Conservation (phyloP, 2,113 vertebrate species). For the Lamprotornis superbus region DNA sequence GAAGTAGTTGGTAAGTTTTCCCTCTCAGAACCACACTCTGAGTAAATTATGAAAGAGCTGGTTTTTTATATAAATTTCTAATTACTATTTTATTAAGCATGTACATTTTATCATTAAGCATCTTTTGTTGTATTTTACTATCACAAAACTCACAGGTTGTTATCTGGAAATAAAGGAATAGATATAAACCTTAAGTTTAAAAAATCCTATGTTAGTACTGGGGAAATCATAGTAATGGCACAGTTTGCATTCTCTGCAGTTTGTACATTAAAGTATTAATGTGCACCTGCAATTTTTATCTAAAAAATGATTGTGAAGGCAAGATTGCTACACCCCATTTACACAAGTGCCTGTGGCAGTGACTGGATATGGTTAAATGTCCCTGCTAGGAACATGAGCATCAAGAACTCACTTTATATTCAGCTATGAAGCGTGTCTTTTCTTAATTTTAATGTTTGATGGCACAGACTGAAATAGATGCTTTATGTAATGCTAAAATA, state of each 20-base stretch:
- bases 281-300: neutral
- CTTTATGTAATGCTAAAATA: conserved; percentile 28
- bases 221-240: neutral
- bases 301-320: neutral
- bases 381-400: neutral
- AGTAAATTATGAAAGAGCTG: neutral
- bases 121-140: neutral
- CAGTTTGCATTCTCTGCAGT: neutral
- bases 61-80: neutral
- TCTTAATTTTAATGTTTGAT: conserved; percentile 22
- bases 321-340: neutral
- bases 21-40: neutral
- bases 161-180: neutral
- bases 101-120: neutral
- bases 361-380: neutral
- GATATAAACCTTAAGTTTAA: neutral
- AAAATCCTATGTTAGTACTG: neutral
- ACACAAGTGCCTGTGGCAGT: neutral
- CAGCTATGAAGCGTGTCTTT: neutral
- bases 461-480: conserved; percentile 41
- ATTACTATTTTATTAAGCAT: neutral
- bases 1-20: neutral
- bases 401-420: neutral
- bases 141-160: neutral
- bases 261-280: neutral